phyloP scores from a whole-genome alignment of 2,797 vertebrate genomes.

The Paedocypris micromegethes region DNA sequence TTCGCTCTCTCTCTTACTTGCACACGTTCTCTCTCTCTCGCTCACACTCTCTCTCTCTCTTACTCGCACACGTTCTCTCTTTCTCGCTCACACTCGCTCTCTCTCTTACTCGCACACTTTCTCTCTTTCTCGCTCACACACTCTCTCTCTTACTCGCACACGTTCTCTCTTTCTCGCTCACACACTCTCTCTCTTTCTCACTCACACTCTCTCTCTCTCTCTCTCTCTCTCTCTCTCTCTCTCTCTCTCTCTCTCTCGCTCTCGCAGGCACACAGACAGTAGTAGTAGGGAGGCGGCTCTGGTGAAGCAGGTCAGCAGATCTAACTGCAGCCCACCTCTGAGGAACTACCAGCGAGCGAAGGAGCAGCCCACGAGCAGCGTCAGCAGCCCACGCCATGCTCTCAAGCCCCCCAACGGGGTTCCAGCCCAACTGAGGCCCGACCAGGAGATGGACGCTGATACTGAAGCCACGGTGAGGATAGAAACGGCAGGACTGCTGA shows the following conservation, averaged over 20 bases:
- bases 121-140: too few relatives aligned
- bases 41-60: too few relatives aligned
- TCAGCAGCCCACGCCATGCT: conserved; percentile 51
- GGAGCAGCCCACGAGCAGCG: conserved; percentile 39
- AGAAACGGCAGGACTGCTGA: conserved; percentile 53
- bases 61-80: too few relatives aligned
- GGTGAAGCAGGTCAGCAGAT: conserved; percentile 58
- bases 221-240: neutral
- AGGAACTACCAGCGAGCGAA: conserved; percentile 41
- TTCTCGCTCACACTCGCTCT: too few relatives aligned
- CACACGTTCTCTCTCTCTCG: too few relatives aligned
- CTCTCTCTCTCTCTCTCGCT: conserved; percentile 24
- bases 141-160: neutral
- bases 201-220: neutral
- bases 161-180: too few relatives aligned
- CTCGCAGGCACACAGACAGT: conserved; percentile 58
- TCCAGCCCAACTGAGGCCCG: conserved; percentile 60
- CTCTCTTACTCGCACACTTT: neutral
- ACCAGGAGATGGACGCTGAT: conserved; percentile 6
- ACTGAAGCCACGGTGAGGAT: neutral
- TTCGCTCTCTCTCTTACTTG: conserved; percentile 45
- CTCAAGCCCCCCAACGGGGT: conserved; percentile 59
- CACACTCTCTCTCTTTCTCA: too few relatives aligned
- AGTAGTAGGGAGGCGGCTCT: conserved; percentile 58
- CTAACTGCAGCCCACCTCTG: conserved; percentile 61